Evolutionary conservation across 2,888 invertebrate genomes (phyloP).

Genomic region (Chrysolina oricalcia): DNA sequence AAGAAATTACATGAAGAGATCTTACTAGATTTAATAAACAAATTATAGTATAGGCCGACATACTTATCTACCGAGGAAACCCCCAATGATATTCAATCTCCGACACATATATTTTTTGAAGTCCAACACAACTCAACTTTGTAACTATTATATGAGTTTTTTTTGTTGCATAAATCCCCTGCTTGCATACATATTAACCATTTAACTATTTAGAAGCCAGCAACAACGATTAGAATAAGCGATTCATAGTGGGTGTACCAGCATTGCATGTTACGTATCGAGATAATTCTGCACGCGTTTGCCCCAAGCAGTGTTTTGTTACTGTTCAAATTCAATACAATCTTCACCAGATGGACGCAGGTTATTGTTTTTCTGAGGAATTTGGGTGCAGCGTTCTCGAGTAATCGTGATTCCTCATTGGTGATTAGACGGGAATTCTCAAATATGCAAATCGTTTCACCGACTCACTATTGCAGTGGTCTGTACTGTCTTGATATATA

Average conservation of each 20-base stretch:
- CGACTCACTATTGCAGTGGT: too few relatives aligned
- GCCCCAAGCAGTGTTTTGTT: conserved; percentile 42
- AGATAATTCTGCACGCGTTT: conserved; percentile 61
- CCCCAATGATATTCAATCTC: too few relatives aligned
- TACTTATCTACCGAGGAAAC: too few relatives aligned
- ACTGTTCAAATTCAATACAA: conserved; percentile 13
- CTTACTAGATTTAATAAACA: too few relatives aligned
- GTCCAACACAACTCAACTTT: too few relatives aligned
- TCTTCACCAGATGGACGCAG: conserved; percentile 24
- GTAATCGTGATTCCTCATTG: conserved; percentile 4
- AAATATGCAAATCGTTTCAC: conserved; percentile 2
- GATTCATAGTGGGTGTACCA: conserved; percentile 48
- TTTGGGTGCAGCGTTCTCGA: conserved; percentile 21
- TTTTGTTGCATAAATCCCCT: not conserved
- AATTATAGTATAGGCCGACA: too few relatives aligned
- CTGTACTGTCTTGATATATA: too few relatives aligned
- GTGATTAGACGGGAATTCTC: conserved; percentile 22
- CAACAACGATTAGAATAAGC: conserved; percentile 43
- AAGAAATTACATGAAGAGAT: too few relatives aligned
- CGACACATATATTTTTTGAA: too few relatives aligned
- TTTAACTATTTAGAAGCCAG: conserved; percentile 39
- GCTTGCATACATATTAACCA: conserved; percentile 40
- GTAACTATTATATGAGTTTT: not conserved
- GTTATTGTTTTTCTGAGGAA: conserved; percentile 21
- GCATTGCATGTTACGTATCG: conserved; percentile 62